Conservation (phyloP, 1,140 invertebrate species). For the Aethina tumida region DNA sequence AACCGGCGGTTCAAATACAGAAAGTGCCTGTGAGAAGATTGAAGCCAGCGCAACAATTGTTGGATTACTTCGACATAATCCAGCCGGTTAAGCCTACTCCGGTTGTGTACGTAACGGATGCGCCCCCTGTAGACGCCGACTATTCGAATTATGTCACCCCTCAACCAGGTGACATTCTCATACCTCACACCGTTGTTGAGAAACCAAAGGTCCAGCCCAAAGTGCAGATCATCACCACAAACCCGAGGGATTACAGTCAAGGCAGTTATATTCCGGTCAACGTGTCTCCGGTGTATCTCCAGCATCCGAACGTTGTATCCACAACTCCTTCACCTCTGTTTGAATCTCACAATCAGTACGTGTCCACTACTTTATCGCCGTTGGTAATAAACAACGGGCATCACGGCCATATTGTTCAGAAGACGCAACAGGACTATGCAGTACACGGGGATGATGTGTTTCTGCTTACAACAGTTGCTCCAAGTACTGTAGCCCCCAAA, state of each 20-base stretch:
- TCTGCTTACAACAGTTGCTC: no score
- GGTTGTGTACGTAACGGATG: no score
- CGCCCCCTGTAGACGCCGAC: no score
- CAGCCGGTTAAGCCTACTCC: not conserved
- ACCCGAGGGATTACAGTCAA: constrained; percentile 9
- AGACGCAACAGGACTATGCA: no score
- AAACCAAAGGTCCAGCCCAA: constrained; percentile 6
- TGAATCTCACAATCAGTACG: not conserved
- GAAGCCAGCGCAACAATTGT: not conserved
- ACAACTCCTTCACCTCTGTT: constrained; percentile 3
- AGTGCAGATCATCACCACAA: constrained; percentile 17
- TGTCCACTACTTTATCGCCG: not conserved
- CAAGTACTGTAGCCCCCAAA: no score
- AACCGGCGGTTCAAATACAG: not conserved
- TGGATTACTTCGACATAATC: not conserved
- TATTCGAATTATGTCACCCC: no score
- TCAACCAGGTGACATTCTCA: not conserved
- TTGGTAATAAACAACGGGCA: constrained; percentile 5
- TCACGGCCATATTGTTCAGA: constrained; percentile 1
- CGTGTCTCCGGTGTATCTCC: no score
- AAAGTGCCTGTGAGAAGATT: constrained; percentile 7
- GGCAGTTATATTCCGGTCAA: constrained; percentile 9
- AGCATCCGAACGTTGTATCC: no score
- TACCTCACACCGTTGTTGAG: not conserved
- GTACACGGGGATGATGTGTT: no score